Conservation (phyloP, 1,140 invertebrate genomes). For the Lepidotrigona ventralis region DNA sequence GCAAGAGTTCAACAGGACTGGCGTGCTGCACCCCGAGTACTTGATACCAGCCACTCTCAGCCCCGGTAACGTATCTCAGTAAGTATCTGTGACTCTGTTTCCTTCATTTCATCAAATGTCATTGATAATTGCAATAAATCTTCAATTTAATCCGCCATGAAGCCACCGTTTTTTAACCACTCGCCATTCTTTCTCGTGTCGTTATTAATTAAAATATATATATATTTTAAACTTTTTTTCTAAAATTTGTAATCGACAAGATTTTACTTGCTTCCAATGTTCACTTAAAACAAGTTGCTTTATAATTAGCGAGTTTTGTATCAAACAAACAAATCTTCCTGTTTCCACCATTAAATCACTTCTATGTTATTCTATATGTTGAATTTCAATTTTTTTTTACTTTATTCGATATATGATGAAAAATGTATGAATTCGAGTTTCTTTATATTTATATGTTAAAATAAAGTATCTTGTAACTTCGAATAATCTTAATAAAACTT, state of each 20-base stretch:
- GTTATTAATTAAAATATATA: not conserved
- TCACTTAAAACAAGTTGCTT: not conserved
- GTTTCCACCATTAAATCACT: too few species aligned
- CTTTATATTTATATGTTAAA: too few species aligned
- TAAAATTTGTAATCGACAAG: not conserved
- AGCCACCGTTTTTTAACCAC: not conserved
- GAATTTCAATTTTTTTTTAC: too few species aligned
- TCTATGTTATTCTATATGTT: too few species aligned
- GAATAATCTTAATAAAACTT: not conserved
- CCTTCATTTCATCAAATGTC: too few species aligned
- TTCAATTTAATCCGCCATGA: not conserved
- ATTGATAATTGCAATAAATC: not conserved
- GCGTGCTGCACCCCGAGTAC: conserved; percentile 77
- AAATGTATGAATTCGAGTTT: too few species aligned
- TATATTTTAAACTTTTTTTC: not conserved
- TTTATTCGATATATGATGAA: too few species aligned
- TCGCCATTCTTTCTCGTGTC: not conserved
- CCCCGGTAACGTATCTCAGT: conserved; percentile 77
- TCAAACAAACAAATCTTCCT: too few species aligned
- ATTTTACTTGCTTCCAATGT: not conserved
- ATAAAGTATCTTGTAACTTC: not conserved
- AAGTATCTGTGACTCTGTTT: conserved; percentile 58
- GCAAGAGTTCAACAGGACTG: conserved; percentile 76
- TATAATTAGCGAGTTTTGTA: too few species aligned
- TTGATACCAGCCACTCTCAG: conserved; percentile 75